Conservation (phyloP, 2,113 vertebrate genomes). For the Callipepla californica region DNA sequence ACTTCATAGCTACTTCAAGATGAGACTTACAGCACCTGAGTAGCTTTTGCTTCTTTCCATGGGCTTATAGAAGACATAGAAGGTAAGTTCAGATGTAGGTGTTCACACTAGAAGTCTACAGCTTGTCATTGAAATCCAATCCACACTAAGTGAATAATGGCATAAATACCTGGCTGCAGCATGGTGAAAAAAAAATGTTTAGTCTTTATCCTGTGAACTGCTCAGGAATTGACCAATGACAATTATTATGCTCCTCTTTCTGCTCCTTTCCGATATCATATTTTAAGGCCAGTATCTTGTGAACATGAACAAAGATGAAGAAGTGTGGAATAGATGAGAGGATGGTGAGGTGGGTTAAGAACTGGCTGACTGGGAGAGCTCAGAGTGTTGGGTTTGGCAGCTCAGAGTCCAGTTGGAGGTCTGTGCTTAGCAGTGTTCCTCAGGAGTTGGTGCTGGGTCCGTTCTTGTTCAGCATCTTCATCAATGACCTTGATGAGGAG, state of each 20-base stretch:
- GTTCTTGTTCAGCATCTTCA: too few species aligned
- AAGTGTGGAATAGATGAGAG: neutral
- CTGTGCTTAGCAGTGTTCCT: too few species aligned
- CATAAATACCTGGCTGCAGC: neutral
- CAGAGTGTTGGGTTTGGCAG: too few species aligned
- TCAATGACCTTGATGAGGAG: too few species aligned
- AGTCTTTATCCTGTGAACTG: neutral
- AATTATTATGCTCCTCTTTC: neutral
- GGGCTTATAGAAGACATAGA: neutral
- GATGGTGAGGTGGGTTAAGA: too few species aligned
- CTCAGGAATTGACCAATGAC: neutral
- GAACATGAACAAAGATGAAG: neutral
- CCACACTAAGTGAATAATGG: rapidly evolving
- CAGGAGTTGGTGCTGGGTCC: too few species aligned
- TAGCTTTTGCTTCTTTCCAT: neutral
- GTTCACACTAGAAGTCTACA: neutral
- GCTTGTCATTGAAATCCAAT: neutral
- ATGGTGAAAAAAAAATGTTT: neutral
- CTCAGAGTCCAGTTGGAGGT: too few species aligned
- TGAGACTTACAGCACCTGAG: neutral
- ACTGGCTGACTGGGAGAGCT: too few species aligned
- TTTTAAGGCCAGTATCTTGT: neutral
- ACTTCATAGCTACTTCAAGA: neutral
- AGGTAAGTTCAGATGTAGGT: neutral
- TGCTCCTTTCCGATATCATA: neutral